Evolutionary conservation across 2,113 vertebrate species (phyloP), one percentile per base, ranked within the genome.

Genomic region (Lagenorhynchus albirostris): DNA sequence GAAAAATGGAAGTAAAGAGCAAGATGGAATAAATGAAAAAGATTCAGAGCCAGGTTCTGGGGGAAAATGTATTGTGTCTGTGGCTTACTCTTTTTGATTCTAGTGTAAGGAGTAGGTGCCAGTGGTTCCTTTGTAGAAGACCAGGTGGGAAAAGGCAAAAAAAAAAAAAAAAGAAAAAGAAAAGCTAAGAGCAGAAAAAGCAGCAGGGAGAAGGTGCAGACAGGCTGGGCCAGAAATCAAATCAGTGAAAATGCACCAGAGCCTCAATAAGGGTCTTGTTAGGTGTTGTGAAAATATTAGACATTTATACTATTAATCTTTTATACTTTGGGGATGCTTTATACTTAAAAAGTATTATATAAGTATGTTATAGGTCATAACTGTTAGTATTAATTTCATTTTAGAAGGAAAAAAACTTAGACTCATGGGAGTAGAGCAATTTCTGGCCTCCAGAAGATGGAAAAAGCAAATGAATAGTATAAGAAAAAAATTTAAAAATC

Each of bases 21-120:
- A 14, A 26, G 71, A 25, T 4, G 15, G 14, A 21, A n/a, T 12
- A 1, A 87, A 9, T 9, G 36, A 21, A 1, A 26, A 17, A 36
- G 12, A 50, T 25, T 25, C 41, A 10, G 44, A 6, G n/a, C 17
- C 21, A 17, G 15, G 29, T 18, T 71, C 60, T 25, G 8, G 53
- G 15, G 5, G 5, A 53, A 53, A 33, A 5, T 2, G 44, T 25
- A 4, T 0, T 0, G 1, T 3, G 23, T 2, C 20, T 6, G 0
- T 0, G 3, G 15, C 80, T 77, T 5, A 13, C 8, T 31, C 23
- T 55, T 44, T 5, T 23, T 50, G 65, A 38, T n/a, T 8, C 50
- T 5, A 8, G 23, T 41, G 21, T 41, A 20, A 17, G 21, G 0
- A 12, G 5, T 0, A 38, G 17, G 38, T n/a, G 12, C 33, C 20